These are phyloP conservation scores for Akabosia matsudoensis DNA, from an alignment of 1,140 invertebrate species.

Conservation along the genomic window DNA sequence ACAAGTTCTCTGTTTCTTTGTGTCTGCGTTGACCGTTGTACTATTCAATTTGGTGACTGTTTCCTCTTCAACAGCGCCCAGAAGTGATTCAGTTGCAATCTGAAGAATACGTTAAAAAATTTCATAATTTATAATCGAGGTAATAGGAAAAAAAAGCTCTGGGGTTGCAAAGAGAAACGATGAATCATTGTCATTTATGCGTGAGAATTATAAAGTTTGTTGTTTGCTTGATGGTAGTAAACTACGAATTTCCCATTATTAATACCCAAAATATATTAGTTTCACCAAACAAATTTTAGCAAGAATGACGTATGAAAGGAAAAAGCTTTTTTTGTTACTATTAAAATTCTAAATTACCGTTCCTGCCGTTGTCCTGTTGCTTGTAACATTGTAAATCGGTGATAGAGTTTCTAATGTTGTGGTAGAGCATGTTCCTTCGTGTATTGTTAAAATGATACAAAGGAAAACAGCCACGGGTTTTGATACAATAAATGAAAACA, in stretches of 20 bases:
- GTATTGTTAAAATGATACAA: background rate
- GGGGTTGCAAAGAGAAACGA: too few relatives aligned
- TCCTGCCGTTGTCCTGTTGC: background rate
- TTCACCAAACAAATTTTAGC: background rate
- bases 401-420: background rate
- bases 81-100: background rate
- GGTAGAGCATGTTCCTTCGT: background rate
- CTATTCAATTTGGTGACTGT: background rate
- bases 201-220: too few relatives aligned
- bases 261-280: background rate
- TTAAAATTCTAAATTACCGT: background rate
- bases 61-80: background rate
- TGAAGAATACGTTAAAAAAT: background rate
- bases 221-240: too few relatives aligned
- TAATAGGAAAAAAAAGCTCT: background rate
- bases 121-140: background rate
- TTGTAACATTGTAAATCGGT: background rate
- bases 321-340: background rate
- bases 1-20: slow-evolving; percentile 19
- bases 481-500: background rate
- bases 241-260: background rate
- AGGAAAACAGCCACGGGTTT: background rate
- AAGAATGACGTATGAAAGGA: background rate
- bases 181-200: too few relatives aligned
- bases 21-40: background rate